Percentiles rank a stretch among this genome's conserved stretches.
phyloP scores from a whole-genome alignment of 1,140 invertebrate genomes.

The Drosophila simulans region DNA sequence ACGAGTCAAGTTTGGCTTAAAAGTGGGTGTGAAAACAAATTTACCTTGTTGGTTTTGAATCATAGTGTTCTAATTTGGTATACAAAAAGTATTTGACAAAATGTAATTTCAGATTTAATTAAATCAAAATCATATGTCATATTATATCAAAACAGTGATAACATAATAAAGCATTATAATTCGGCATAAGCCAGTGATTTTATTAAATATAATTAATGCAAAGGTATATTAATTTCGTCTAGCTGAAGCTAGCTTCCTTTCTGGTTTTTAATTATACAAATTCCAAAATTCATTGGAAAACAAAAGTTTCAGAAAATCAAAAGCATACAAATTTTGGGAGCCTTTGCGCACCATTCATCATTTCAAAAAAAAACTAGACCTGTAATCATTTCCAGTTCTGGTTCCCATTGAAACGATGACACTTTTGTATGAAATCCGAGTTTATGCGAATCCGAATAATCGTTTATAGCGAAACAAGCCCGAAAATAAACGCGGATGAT shows the following conservation, averaged over 20 bases:
- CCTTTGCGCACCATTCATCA: background rate
- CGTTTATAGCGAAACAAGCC: conserved; percentile 32
- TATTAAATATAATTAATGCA: too few relatives aligned
- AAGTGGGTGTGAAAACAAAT: background rate
- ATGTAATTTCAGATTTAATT: too few relatives aligned
- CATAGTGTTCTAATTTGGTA: too few relatives aligned
- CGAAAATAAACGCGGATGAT: conserved; percentile 42
- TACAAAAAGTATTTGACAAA: too few relatives aligned
- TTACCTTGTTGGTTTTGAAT: too few relatives aligned
- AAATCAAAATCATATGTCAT: too few relatives aligned
- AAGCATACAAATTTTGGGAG: background rate
- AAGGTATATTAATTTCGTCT: too few relatives aligned
- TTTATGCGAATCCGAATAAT: conserved; percentile 37
- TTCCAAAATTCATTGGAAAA: background rate
- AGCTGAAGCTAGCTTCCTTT: too few relatives aligned
- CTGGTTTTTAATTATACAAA: background rate
- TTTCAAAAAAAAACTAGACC: background rate
- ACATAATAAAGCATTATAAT: too few relatives aligned
- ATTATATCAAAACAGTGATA: too few relatives aligned
- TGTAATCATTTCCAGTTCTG: conserved; percentile 36
- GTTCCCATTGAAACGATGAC: conserved; percentile 20
- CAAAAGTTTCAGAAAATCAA: too few relatives aligned
- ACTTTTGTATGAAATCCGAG: conserved; percentile 20
- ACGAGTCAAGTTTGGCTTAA: conserved; percentile 17
- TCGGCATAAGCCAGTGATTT: too few relatives aligned